Evolutionary conservation across 2,113 vertebrate genomes (phyloP).

Genomic region (Egretta garzetta): DNA sequence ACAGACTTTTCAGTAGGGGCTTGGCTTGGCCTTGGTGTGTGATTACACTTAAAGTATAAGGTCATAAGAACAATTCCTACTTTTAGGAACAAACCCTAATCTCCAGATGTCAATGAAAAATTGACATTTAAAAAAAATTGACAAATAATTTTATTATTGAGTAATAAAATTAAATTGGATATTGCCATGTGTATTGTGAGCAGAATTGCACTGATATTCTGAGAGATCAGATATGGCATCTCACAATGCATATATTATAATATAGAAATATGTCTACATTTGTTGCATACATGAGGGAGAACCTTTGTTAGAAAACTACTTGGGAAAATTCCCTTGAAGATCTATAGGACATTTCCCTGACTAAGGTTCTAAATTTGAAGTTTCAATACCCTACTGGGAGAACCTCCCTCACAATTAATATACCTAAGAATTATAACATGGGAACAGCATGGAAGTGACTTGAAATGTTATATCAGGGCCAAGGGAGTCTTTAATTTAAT

Average conservation of each 20-base stretch:
- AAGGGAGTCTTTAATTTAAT: constrained; percentile 57
- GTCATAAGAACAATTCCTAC: neutral
- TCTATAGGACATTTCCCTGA: neutral
- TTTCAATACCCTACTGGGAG: constrained; percentile 41
- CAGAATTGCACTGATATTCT: neutral
- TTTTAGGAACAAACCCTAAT: neutral
- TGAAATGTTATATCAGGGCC: constrained; percentile 46
- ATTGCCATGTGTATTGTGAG: neutral
- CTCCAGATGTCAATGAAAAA: neutral
- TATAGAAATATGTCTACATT: neutral
- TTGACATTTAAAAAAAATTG: too few relatives aligned
- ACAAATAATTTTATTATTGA: neutral
- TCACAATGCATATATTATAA: neutral
- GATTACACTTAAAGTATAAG: neutral
- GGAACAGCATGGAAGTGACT: constrained; percentile 39
- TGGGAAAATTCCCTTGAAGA: neutral
- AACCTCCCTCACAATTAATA: constrained; percentile 50
- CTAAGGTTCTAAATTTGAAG: constrained; percentile 34
- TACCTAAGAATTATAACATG: constrained; percentile 54
- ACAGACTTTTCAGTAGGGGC: neutral
- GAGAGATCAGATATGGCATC: neutral
- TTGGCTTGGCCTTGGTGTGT: neutral
- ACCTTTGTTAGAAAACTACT: neutral
- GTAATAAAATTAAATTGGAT: neutral
- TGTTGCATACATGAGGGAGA: neutral